Percentiles rank a stretch among this genome's conserved stretches.
These are phyloP conservation scores for Philereme transversata DNA, from an alignment of 2,888 invertebrate species.

Conservation along the genomic window DNA sequence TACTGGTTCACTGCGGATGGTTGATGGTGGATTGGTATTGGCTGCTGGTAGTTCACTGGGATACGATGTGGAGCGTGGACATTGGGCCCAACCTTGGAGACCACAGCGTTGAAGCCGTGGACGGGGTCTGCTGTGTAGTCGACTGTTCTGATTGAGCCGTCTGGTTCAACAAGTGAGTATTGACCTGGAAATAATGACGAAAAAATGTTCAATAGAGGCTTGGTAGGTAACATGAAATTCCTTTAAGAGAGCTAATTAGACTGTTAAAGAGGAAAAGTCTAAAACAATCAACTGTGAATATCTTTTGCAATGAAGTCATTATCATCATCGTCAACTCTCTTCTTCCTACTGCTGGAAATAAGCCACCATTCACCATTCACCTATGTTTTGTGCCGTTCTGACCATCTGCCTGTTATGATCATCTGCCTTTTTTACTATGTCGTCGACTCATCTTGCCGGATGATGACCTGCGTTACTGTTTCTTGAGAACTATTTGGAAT, in stretches of 20 bases:
- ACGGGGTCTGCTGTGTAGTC: slow-evolving; percentile 85
- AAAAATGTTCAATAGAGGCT: neutral
- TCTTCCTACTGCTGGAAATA: neutral
- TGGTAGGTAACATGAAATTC: too few species aligned
- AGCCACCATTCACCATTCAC: too few species aligned
- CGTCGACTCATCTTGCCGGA: too few species aligned
- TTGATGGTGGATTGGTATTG: slow-evolving; percentile 14
- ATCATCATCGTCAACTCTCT: neutral
- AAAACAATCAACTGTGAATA: too few species aligned
- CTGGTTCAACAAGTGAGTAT: slow-evolving; percentile 81
- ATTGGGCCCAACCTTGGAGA: slow-evolving; percentile 79
- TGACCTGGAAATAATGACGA: slow-evolving; percentile 65
- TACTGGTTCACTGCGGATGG: neutral
- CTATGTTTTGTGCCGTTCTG: too few species aligned
- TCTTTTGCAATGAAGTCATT: too few species aligned
- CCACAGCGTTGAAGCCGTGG: slow-evolving; percentile 84
- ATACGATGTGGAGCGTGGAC: slow-evolving; percentile 57
- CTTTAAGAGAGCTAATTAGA: too few species aligned
- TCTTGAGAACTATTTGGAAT: too few species aligned
- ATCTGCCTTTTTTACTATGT: too few species aligned
- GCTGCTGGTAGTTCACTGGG: slow-evolving; percentile 24
- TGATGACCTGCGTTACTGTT: too few species aligned
- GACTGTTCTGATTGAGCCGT: slow-evolving; percentile 79
- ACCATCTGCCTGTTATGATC: too few species aligned
- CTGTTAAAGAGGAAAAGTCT: too few species aligned